Evolutionary conservation across 35 echinoderm and acorn worm species (phyloP).

Genomic region (Amphiura filiformis): DNA sequence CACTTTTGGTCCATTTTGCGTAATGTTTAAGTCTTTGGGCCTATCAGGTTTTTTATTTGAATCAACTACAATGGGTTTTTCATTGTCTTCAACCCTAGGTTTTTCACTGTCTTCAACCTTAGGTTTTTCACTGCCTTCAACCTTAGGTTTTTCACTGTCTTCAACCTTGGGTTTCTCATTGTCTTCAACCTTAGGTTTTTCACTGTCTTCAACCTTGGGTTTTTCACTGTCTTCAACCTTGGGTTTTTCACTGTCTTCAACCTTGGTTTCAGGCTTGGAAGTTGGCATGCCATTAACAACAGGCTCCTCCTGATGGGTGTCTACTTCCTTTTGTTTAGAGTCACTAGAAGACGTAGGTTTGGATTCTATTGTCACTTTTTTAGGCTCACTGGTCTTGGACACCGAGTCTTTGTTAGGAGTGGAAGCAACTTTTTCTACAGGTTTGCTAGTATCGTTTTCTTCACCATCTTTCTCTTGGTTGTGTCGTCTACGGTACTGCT

Average conservation of each 20-base stretch:
- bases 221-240: neutral
- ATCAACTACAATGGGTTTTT: too few species aligned
- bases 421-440: neutral
- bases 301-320: neutral
- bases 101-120: neutral
- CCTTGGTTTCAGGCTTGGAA: neutral
- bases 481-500: slow-evolving; percentile 31
- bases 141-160: neutral
- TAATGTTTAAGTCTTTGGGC: neutral
- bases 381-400: neutral
- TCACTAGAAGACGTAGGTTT: neutral
- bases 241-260: neutral
- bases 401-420: neutral
- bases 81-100: neutral
- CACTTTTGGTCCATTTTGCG: neutral
- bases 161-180: neutral
- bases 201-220: neutral
- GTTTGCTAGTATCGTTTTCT: neutral
- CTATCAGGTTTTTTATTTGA: neutral
- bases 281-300: neutral
- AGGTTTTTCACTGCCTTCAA: neutral
- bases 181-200: too few species aligned
- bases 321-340: neutral
- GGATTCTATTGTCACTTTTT: neutral
- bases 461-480: neutral